Base-by-base conservation (phyloP, 1,140 invertebrate genomes). In the Onthophagus taurus region DNA sequence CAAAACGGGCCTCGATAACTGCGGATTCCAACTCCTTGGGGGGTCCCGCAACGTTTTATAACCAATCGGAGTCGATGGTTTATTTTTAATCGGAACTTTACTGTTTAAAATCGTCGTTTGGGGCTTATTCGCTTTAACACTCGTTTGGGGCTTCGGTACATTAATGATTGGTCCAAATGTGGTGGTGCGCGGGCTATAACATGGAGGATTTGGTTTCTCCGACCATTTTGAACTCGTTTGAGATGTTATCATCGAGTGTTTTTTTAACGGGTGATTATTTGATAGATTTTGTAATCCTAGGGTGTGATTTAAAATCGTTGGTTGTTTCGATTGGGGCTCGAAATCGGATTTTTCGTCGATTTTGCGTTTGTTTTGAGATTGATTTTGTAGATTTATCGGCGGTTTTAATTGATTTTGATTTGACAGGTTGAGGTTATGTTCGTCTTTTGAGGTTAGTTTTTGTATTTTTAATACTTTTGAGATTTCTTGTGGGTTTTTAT, bases 11-110 rank as follows among this genome's bases (percentile, higher is more conserved):
- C 71, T 68, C 0, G 73, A 66, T 2, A 75, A 58, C 4, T 70
- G 73, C 2, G 73, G 74, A 54, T 76, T 77, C 75, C 75, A 77
- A 1, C 67, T 65, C 48, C 72, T 76, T 0, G 74, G 72, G 1
- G 73, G 73, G 44, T 71, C 67, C 9, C 72, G 60, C 1, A 76
- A 54, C 0, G 74, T 76, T 43, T 76, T 77, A 45, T 76, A 76
- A 0, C 68, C 68, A 4, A 68, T 57, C 1, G 65, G 53, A 13
- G 53, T 55, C 26, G 44, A 53, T 11, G 57, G 47, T 50, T 60
- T 61, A 1, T 61, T 53, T 30, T 67, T 66, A 7, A 57, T 57
- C 30, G 65, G 60, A 21, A 52, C 54, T 23, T 62, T 63, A 2
- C 54, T 47, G 18, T 41, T 47, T 26, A 39, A n/a, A 29, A 33